Evolutionary conservation across 2,797 vertebrate species (phyloP).

Genomic region (Tangara arthus): DNA sequence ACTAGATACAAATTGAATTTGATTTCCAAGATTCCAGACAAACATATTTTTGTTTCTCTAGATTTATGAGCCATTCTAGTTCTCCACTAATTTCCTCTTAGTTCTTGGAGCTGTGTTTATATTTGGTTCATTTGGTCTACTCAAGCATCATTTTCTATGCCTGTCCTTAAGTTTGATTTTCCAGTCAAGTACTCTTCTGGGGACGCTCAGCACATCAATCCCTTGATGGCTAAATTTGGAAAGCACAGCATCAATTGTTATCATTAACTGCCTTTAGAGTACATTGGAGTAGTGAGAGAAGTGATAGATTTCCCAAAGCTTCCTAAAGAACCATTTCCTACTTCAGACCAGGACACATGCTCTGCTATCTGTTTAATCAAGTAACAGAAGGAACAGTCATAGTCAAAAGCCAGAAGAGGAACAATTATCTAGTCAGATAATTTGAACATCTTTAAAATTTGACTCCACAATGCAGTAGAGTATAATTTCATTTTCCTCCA

Average conservation of each 20-base stretch:
- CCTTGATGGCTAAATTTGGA: neutral
- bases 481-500: neutral
- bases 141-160: neutral
- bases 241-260: neutral
- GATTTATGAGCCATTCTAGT: neutral
- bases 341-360: neutral
- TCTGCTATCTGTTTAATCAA: neutral
- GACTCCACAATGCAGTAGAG: neutral
- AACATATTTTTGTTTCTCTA: neutral
- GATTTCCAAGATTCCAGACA: neutral
- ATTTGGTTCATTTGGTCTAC: neutral
- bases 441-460: constrained; percentile 11
- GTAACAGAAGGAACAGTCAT: neutral
- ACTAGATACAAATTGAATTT: neutral
- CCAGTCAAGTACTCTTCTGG: neutral
- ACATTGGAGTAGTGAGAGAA: neutral
- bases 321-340: constrained; percentile 1
- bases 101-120: constrained; percentile 2
- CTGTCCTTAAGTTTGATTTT: neutral
- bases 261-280: neutral
- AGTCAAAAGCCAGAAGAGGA: constrained; percentile 8
- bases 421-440: neutral
- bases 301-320: neutral
- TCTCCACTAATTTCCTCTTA: neutral
- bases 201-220: neutral